Evolutionary conservation across 2,888 invertebrate genomes (phyloP), one percentile per base, ranked within the genome.

Genomic region (Julus scandinavius): DNA sequence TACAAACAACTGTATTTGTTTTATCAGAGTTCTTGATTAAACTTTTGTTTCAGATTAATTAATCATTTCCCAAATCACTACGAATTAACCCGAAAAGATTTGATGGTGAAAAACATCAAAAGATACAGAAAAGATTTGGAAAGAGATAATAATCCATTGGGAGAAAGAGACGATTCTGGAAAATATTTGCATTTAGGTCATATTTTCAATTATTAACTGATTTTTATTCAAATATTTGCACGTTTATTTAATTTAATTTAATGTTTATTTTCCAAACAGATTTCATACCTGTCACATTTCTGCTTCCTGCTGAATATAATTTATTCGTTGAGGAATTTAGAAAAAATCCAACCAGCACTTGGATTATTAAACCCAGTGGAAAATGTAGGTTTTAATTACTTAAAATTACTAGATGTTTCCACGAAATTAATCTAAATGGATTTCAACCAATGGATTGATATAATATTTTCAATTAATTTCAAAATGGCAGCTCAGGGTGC

Each of bases 351-450:
- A 96, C 96, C 91, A 97, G 97, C 91, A 98, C 98, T 0, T 99
- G 98, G 98, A 99, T 99, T 90, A 97, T 98, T 96, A 98, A 99
- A 92, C 98, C 98, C 0, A 97, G 98, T 92, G 98, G 98, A 49
- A 97, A 98, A 93, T 98, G 93, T 92, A 90, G 89, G 80, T 15
- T 29, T 29, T 29, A 29, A 29, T 29, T 29, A 29, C 29, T 29
- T 29, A 29, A 29, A 29, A 29, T 29, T 29, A 1, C 29, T 29
- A 29, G 29, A 29, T 29, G 29, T 29, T 29, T 0, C 1, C 29
- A 29, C 29, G 29, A 29, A 29, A 29, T 29, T 29, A 29, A 29
- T 29, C 29, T 29, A 29, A 29, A 29, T 29, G 29, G 29, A 29
- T 29, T 29, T 29, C 1, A 29, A 29, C 29, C 29, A n/a, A n/a